These are phyloP conservation scores for Holcopasites calliopsidis DNA, from an alignment of 1,140 invertebrate genomes.

Conservation along the genomic window DNA sequence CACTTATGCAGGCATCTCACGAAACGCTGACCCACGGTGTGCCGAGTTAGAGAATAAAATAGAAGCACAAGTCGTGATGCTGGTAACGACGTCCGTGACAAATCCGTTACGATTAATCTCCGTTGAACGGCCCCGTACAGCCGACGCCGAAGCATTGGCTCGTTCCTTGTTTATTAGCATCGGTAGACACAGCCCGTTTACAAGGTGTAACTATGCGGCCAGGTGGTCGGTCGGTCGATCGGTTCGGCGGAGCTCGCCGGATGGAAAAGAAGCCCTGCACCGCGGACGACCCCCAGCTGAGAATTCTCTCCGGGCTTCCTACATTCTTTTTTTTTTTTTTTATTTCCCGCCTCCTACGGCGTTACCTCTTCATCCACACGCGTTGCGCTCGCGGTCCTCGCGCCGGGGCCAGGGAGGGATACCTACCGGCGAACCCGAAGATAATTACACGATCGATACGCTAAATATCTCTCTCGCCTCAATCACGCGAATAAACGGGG, in stretches of 20 bases:
- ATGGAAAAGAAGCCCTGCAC: constrained; percentile 57
- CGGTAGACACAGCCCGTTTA: constrained; percentile 61
- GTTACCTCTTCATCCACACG: constrained; percentile 73
- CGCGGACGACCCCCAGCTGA: constrained; percentile 70
- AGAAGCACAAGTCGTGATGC: too few species aligned
- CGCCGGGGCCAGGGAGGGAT: neutral
- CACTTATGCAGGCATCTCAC: too few species aligned
- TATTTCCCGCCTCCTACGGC: constrained; percentile 70
- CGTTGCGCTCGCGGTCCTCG: neutral
- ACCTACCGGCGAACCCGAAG: constrained; percentile 9
- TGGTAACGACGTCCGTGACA: constrained; percentile 67
- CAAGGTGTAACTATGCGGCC: constrained; percentile 64
- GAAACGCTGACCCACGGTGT: too few species aligned
- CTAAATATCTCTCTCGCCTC: constrained; percentile 60
- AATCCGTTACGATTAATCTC: constrained; percentile 70
- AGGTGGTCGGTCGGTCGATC: constrained; percentile 70
- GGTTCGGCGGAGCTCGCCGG: constrained; percentile 48
- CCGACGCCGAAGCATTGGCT: constrained; percentile 13
- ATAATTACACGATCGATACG: constrained; percentile 66
- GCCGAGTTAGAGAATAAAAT: too few species aligned
- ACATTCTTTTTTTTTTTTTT: too few species aligned
- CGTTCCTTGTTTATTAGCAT: constrained; percentile 56
- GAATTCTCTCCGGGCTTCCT: constrained; percentile 60
- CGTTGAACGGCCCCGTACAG: constrained; percentile 35
- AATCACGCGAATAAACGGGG: constrained; percentile 60